Conservation (phyloP, 2,888 invertebrate genomes). For the Cryptocheilus praepositus region DNA sequence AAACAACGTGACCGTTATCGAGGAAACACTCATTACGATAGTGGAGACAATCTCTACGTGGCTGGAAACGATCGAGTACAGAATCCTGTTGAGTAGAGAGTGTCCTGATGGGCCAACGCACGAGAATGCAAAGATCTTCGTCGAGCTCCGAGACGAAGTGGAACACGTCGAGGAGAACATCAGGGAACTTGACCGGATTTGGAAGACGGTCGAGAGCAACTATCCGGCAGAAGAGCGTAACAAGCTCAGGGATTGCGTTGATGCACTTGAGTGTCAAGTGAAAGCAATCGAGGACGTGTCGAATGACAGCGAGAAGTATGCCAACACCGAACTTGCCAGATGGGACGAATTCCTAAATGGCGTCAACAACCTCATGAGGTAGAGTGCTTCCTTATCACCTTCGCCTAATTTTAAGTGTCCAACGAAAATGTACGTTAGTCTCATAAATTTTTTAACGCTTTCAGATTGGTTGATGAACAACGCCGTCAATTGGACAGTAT, state of each 20-base stretch:
- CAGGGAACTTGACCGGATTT: slow-evolving; percentile 80
- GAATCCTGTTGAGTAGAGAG: slow-evolving; percentile 79
- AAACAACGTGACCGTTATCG: slow-evolving; percentile 78
- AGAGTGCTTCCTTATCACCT: neutral
- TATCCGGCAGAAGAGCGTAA: slow-evolving; percentile 74
- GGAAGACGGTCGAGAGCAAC: slow-evolving; percentile 64
- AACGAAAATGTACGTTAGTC: too few species aligned
- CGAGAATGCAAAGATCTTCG: slow-evolving; percentile 72
- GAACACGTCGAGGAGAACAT: slow-evolving; percentile 82
- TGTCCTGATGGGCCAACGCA: slow-evolving; percentile 56
- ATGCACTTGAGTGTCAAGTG: slow-evolving; percentile 81
- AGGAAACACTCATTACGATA: slow-evolving; percentile 84
- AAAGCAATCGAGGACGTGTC: slow-evolving; percentile 83
- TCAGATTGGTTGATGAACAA: slow-evolving; percentile 66
- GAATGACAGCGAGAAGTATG: slow-evolving; percentile 77
- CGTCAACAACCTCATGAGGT: slow-evolving; percentile 76
- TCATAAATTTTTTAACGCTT: neutral
- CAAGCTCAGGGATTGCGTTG: slow-evolving; percentile 78
- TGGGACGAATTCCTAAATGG: slow-evolving; percentile 85
- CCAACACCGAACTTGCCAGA: slow-evolving; percentile 78
- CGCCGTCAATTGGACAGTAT: slow-evolving; percentile 77
- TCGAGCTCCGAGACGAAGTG: slow-evolving; percentile 81
- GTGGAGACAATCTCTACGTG: slow-evolving; percentile 89
- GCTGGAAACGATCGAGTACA: slow-evolving; percentile 90
- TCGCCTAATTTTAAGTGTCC: too few species aligned